A percentile compares a stretch with the other conserved stretches of the same genome.
Conservation (phyloP, 2,888 invertebrate genomes). For the Brachynemurus nebulosus region DNA sequence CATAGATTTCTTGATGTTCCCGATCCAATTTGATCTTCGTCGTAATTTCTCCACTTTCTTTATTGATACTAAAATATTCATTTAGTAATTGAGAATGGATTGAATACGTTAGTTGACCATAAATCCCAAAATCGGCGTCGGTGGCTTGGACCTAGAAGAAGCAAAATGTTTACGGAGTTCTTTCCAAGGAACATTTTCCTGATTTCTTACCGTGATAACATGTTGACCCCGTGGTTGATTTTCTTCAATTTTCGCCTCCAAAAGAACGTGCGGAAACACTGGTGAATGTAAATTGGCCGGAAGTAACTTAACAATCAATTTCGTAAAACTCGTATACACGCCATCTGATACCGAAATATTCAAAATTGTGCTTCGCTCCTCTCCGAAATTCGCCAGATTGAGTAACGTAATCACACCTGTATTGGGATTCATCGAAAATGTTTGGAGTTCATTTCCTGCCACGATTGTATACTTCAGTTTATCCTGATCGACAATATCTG, state of each 20-base stretch:
- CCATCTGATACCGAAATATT: conserved; percentile 95
- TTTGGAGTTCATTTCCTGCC: conserved; percentile 64
- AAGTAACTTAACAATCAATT: conserved; percentile 62
- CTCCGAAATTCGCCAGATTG: conserved; percentile 59
- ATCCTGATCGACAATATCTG: conserved; percentile 63
- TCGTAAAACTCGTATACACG: conserved; percentile 79
- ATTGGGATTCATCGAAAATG: conserved; percentile 48
- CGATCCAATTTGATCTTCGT: conserved; percentile 59
- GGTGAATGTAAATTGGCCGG: conserved; percentile 71
- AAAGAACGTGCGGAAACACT: conserved; percentile 57
- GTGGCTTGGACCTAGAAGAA: conserved; percentile 49
- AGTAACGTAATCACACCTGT: conserved; percentile 48
- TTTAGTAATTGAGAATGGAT: conserved; percentile 61
- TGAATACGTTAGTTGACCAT: conserved; percentile 58
- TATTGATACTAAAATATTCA: conserved; percentile 60
- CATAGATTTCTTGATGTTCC: conserved; percentile 52
- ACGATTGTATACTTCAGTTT: conserved; percentile 69
- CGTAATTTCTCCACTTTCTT: conserved; percentile 52
- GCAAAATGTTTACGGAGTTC: conserved; percentile 5
- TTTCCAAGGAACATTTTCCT: not conserved
- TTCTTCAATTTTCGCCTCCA: conserved; percentile 70
- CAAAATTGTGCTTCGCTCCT: conserved; percentile 49
- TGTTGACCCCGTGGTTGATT: conserved; percentile 63
- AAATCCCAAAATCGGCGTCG: conserved; percentile 72
- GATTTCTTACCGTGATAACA: conserved; percentile 46